phyloP scores from a whole-genome alignment of 2,888 invertebrate species.

The Sialis fuliginosa region DNA sequence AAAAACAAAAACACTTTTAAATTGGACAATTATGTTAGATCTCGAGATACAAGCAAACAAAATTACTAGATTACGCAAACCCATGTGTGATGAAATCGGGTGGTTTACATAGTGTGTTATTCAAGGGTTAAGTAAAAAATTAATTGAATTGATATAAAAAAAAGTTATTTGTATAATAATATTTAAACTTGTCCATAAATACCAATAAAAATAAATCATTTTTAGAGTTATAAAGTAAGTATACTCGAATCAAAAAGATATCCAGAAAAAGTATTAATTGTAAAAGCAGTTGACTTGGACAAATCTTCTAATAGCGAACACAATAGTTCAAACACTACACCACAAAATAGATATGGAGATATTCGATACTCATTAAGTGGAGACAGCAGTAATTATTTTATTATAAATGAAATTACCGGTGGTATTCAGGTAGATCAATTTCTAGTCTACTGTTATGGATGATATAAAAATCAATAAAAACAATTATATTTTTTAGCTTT shows the following conservation, averaged over 20 bases:
- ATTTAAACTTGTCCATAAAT: too few species aligned
- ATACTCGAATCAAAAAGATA: slow-evolving; percentile 50
- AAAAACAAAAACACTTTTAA: too few species aligned
- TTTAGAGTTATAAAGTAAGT: slow-evolving; percentile 46
- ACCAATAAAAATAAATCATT: slow-evolving; percentile 9
- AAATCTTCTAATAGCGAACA: slow-evolving; percentile 25
- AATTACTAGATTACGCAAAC: too few species aligned
- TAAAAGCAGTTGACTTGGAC: slow-evolving; percentile 55
- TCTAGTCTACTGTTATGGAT: not conserved
- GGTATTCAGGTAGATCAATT: slow-evolving; percentile 34
- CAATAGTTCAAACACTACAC: not conserved
- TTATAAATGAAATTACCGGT: slow-evolving; percentile 50
- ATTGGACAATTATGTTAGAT: too few species aligned
- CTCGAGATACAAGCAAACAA: too few species aligned
- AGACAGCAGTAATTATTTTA: slow-evolving; percentile 54
- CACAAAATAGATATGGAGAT: slow-evolving; percentile 42
- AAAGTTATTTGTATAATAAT: slow-evolving; percentile 3
- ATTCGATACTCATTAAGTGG: slow-evolving; percentile 54
- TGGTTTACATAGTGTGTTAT: too few species aligned
- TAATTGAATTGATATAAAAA: not conserved
- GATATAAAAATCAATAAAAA: not conserved
- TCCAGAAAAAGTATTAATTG: slow-evolving; percentile 45
- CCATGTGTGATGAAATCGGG: too few species aligned
- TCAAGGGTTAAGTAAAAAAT: not conserved
- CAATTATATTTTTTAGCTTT: slow-evolving; percentile 24